Evolutionary conservation across 1,140 invertebrate species (phyloP).

Genomic region (Limonius californicus): DNA sequence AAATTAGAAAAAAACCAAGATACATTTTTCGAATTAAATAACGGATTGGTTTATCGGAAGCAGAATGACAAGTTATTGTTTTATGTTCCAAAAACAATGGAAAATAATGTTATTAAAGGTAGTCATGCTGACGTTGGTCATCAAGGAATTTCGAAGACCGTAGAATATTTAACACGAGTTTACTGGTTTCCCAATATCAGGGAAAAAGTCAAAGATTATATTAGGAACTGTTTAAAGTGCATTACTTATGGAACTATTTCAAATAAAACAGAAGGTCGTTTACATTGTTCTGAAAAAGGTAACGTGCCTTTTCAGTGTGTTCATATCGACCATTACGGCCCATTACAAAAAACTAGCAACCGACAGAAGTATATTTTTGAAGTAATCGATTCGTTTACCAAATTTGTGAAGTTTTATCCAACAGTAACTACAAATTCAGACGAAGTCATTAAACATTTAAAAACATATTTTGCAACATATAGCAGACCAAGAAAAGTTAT

Average conservation of each 20-base stretch:
- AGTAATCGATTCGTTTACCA: constrained; percentile 30
- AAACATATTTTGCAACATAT: constrained; percentile 24
- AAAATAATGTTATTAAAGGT: constrained; percentile 22
- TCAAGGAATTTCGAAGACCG: constrained; percentile 30
- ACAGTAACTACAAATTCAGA: constrained; percentile 17
- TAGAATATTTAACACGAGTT: constrained; percentile 18
- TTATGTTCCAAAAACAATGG: constrained; percentile 28
- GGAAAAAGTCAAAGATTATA: constrained; percentile 21
- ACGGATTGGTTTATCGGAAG: constrained; percentile 28
- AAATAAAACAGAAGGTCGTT: constrained; percentile 22
- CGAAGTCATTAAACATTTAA: constrained; percentile 27
- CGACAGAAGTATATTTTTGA: constrained; percentile 16
- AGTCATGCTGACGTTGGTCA: constrained; percentile 36
- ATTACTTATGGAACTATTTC: constrained; percentile 22
- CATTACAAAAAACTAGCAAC: constrained; percentile 14
- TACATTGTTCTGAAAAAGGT: constrained; percentile 23
- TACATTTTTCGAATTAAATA: constrained; percentile 26
- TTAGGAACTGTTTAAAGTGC: constrained; percentile 31
- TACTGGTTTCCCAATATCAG: constrained; percentile 31
- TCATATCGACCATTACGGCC: constrained; percentile 22
- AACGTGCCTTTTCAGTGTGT: constrained; percentile 24
- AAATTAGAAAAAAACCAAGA: constrained; percentile 16
- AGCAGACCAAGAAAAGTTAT: constrained; percentile 22
- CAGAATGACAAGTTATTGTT: constrained; percentile 22
- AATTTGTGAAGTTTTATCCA: constrained; percentile 30